Evolutionary conservation across 2,113 vertebrate species (phyloP).

Genomic region (sheep (Ovis aries)): ARS-UI_Ramb_v3.0 NC_056057.1:94497501-94498000

Average conservation of each 20-base stretch:
- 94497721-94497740: not conserved
- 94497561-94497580: not conserved
- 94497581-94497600: not conserved
- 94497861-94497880: constrained; percentile 60
- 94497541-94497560: not conserved
- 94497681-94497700: not conserved
- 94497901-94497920: constrained; percentile 51
- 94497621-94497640: not conserved
- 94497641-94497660: not conserved
- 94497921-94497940: constrained; percentile 56
- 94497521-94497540: constrained; percentile 1
- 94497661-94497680: not conserved
- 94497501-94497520: constrained; percentile 62
- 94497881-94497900: constrained; percentile 70
- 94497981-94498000: not conserved
- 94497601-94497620: not conserved
- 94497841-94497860: constrained; percentile 67
- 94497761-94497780: not conserved
- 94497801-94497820: not conserved
- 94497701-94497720: not conserved
- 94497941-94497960: constrained; percentile 63
- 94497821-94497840: not conserved
- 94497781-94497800: not conserved
- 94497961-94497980: constrained; percentile 8
- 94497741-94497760: not conserved